Evolutionary conservation across 2,797 vertebrate genomes (phyloP), one percentile per base, ranked within the genome.

Genomic region (Tenualosa thibaudeaui): DNA sequence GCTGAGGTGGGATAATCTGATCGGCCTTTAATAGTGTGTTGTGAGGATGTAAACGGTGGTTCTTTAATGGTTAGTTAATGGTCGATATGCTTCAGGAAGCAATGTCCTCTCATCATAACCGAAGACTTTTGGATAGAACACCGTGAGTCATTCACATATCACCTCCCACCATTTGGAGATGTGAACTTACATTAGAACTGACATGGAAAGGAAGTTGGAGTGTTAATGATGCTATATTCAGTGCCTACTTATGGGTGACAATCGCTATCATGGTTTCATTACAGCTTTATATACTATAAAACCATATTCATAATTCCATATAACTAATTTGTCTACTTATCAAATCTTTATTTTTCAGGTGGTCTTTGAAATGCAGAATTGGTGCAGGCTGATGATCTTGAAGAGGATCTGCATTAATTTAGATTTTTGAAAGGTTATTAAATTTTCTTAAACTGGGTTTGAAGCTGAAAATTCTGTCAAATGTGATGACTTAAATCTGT

Each of bases 311-410:
- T 15, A 22, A 54, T 10, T 54, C 51, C 3, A 31, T 31, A 31
- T 31, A 31, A 31, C 31, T 31, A 31, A 31, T 31, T 31, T 31
- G 31, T 31, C 31, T 31, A 31, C 31, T 31, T 31, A 31, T 31
- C 31, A 31, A 31, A 31, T 31, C 31, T 31, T 31, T 9, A 43
- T 68, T 84, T 83, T 82, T 83, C 92, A 95, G 93, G 91, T 93
- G 88, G 89, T 81, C 90, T 87, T 0, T 93, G 88, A 93, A 62
- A 31, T 86, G 40, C 22, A 40, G 40, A 19, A 19, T 9, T 78
- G 17, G 6, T 46, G 40, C 37, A 43, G 40, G 37, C 17, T 46
- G 19, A 46, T 19, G 71, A 43, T 15, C 40, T 1, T n/a, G 40
- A 78, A 78, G 71, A 78, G 71, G 71, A 78, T 78, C 40, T 75